These are phyloP conservation scores for Pteronotus mesoamericanus DNA, from an alignment of 2,797 vertebrate species.

Conservation along the genomic window DNA sequence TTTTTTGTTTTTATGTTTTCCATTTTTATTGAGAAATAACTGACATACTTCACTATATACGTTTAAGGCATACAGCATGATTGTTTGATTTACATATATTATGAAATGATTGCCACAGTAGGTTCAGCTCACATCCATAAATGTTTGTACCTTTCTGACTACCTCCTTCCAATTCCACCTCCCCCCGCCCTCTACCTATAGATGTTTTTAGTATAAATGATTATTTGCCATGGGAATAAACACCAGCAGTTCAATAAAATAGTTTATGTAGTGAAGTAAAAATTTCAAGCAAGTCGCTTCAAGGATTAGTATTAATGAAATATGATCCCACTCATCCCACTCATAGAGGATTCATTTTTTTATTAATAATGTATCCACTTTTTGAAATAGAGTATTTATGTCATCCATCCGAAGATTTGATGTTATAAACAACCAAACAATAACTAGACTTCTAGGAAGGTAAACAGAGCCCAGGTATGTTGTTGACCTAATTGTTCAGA, in stretches of 20 bases:
- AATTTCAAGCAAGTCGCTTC: background rate
- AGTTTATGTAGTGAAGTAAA: conserved; percentile 2
- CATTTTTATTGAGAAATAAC: background rate
- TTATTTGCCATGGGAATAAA: conserved; percentile 31
- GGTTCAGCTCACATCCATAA: background rate
- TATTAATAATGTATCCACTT: background rate
- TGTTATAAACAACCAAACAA: background rate
- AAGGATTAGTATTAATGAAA: background rate
- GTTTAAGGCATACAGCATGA: background rate
- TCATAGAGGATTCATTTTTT: background rate
- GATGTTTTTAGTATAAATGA: background rate
- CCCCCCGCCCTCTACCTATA: background rate
- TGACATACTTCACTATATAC: background rate
- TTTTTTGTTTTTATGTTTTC: background rate
- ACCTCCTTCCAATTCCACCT: background rate
- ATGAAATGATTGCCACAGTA: background rate
- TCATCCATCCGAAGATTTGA: background rate
- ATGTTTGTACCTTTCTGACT: background rate
- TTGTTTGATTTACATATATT: background rate
- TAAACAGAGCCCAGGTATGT: background rate
- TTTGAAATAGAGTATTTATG: conserved; percentile 15
- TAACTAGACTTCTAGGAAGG: background rate
- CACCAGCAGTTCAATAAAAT: background rate
- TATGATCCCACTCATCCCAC: too few relatives aligned
- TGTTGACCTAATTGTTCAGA: background rate